Percentiles rank a stretch among this genome's conserved stretches.
phyloP scores from a whole-genome alignment of 2,113 vertebrate genomes.

The Eidolon helvum region DNA sequence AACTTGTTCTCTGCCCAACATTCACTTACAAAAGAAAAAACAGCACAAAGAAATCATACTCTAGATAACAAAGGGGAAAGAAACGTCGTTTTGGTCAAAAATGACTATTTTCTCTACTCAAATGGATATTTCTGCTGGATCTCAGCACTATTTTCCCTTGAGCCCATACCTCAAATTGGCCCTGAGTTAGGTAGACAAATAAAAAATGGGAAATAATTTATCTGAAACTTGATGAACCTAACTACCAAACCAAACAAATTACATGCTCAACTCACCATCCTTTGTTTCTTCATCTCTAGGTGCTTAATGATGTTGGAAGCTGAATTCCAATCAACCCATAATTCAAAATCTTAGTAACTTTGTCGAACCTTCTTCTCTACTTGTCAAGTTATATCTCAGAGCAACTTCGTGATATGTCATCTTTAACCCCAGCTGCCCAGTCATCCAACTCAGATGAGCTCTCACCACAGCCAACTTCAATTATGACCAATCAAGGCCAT shows the following conservation, averaged over 20 bases:
- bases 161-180: background rate
- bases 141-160: background rate
- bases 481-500: background rate
- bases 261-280: background rate
- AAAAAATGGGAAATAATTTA: background rate
- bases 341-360: background rate
- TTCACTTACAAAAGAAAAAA: background rate
- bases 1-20: background rate
- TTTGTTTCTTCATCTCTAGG: background rate
- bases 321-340: background rate
- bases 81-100: background rate
- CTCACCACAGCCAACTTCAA: background rate
- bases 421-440: background rate
- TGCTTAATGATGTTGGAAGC: background rate
- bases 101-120: background rate
- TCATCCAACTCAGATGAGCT: fast-evolving
- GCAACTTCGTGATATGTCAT: background rate
- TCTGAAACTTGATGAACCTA: background rate
- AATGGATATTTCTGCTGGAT: background rate
- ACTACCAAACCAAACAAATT: background rate
- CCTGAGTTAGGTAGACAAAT: background rate
- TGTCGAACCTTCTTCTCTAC: background rate
- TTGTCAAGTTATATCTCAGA: background rate
- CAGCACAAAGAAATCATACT: background rate
- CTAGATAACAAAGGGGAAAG: background rate